Base-by-base conservation (phyloP, 2,888 invertebrate genomes). In the Odontomyia ornata region DNA sequence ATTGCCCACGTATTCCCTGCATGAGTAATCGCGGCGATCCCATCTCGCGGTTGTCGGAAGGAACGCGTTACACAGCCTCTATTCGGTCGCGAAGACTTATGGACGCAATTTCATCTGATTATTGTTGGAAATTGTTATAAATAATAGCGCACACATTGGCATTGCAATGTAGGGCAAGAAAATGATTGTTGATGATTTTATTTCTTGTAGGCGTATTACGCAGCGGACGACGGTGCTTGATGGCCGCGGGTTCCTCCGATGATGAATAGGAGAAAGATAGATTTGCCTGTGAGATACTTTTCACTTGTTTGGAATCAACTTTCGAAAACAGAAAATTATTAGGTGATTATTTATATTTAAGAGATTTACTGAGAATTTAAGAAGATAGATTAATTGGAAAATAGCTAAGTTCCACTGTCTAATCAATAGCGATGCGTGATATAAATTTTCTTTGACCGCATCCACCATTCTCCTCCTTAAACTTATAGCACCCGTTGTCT, bases 1-100 rank as follows among this genome's bases (percentile, higher is more conserved):
- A 81, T 81, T 80, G 81, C 79, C 80, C 78, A 80, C 80, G 81
- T 47, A 62, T 64, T 62, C 60, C 5, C 62, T 23, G 23, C 47
- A 21, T 75, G 62, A 75, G 62, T 75, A 30, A 64, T 75, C 60
- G 75, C 28, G 64, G 9, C 13, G 43, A 73, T 72, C 57, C 28
- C 36, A 72, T 72, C 57, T 36, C 9, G 36, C 9, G 3, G 36
- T 36, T 36, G 36, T 36, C 3, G 36, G 36, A 36, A 36, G 36
- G 36, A 36, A 9, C 36, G 36, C 9, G 36, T 36, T 36, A 9
- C 36, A 11, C 15, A 28, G 56, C 56, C 57, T 52, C 30, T 56
- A 72, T 72, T 72, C 30, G 36, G 69, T 25, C 25, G 13, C 23
- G 28, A 57, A 72, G 15, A 72, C 62, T 60, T 60, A 43, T 62